Evolutionary conservation across 53 echinoderm and acorn worm species (phyloP).

Genomic region (Paelopatides confundens): DNA sequence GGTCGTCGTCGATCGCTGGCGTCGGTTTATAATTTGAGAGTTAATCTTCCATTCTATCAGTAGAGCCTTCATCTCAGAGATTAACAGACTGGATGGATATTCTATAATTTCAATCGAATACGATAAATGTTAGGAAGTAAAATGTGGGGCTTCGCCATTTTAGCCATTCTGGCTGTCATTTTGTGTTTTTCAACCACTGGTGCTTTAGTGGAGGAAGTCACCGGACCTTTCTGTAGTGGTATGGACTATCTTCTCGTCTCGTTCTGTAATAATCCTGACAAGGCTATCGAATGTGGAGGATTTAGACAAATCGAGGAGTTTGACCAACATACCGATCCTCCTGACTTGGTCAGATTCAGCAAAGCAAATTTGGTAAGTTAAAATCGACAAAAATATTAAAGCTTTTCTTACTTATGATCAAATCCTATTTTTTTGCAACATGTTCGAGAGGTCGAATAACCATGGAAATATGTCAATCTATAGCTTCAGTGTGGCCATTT

Average conservation of each 20-base stretch:
- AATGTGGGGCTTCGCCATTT: neutral
- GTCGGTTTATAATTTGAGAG: neutral
- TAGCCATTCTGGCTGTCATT: neutral
- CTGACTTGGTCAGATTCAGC: neutral
- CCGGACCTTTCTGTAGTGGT: conserved; percentile 1
- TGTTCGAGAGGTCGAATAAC: too few species aligned
- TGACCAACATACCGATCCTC: conserved; percentile 9
- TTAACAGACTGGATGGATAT: neutral
- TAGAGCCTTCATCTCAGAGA: neutral
- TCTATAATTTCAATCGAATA: too few species aligned
- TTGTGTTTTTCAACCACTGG: neutral
- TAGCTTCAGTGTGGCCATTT: too few species aligned
- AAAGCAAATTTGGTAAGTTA: neutral
- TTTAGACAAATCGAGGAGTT: conserved; percentile 31
- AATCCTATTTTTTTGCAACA: too few species aligned
- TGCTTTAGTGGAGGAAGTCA: conserved; percentile 4
- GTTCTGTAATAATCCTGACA: conserved; percentile 15
- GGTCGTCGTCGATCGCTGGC: neutral
- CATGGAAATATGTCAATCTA: too few species aligned
- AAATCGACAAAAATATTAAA: too few species aligned
- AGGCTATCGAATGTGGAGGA: conserved; percentile 30
- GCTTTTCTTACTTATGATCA: too few species aligned
- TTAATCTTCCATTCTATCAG: neutral
- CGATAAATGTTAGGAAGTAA: neutral
- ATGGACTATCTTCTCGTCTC: conserved; percentile 26